Evolutionary conservation across 2,888 invertebrate species (phyloP), one percentile per base, ranked within the genome.

Genomic region (Fissipunctia ypsillon): DNA sequence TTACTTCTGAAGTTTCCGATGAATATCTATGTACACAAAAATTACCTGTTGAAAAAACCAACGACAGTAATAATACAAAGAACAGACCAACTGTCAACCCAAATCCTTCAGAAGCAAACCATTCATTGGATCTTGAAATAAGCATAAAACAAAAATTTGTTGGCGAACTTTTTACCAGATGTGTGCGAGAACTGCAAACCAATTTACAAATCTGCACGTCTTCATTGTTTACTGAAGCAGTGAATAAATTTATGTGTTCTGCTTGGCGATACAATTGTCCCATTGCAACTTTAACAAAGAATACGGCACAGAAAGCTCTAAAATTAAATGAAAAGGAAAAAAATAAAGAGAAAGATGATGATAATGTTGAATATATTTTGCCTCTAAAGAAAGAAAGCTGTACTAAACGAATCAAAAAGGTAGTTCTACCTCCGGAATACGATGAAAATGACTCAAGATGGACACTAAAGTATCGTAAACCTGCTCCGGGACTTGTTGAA

Each of bases 361-460:
- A 65, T 19, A 6, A 35, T 35, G 65, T 38, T 45, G 28, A 22
- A 38, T 19, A 50, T n/a, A n/a, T n/a, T 65, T 54, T 28, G 28
- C 66, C 56, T 38, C 22, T 38, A 7, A 54, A 28, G 22, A 41
- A 54, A 41, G 22, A 10, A 50, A 25, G 12, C 54, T 14, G 5
- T 4, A 38, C 38, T 25, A 66, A 66, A n/a, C 19, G 1, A 22
- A 54, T 38, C 4, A 57, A 41, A 41, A 22, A 45, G 45, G 9
- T 45, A 22, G 22, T 45, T 31, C 7, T n/a, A 9, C 41, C 66
- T 48, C 45, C 43, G 2, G 28, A 60, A 41, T 48, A 57, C 14
- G 31, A 63, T 0, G 25, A 28, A 69, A 31, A 41, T 57, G 31
- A 63, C 63, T 64, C 72, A 19, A 43, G 56, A 43, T 73, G 75